Evolutionary conservation across 1,140 invertebrate genomes (phyloP), one percentile per base, ranked within the genome.

Genomic region (Amyelois transitella): DNA sequence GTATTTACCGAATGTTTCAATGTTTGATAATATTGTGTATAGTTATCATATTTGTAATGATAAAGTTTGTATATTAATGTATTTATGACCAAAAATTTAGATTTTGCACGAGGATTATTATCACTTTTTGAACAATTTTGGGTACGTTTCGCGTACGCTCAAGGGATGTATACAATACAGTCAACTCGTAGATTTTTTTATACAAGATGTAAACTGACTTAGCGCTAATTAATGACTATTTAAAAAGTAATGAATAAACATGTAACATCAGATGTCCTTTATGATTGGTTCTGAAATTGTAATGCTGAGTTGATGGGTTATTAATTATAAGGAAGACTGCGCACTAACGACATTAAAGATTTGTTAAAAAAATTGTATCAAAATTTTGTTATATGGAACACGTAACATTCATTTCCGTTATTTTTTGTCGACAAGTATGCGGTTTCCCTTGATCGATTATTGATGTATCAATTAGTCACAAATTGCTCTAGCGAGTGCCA

Each of bases 61-160:
- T 72, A 79, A 64, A 69, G 71, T 81, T 81, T 86, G 79, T 86
- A 82, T 81, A 83, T 83, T 75, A 77, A 70, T 81, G 78, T 81
- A 81, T 82, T 79, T 82, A 79, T 86, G 78, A 82, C 80, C 78
- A 86, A 86, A 82, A 81, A 81, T 77, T 69, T 86, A 83, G 82
- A 83, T 81, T 83, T 81, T 82, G 78, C 80, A 83, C 78, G 69
- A 64, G 63, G 73, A 72, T 77, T 70, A 73, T 73, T 67, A 76
- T 70, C 72, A 76, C 65, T 75, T 69, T 81, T 81, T 77, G 71
- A 66, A 70, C 65, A 75, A 69, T 59, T 79, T 80, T 79, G 73
- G 53, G 62, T 67, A 38, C 51, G 53, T 54, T 62, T 50, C 32
- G 32, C 32, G 32, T 64, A 64, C 52, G 62, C 53, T 54, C 62